Evolutionary conservation across 2,113 vertebrate genomes (phyloP).

Genomic region (Peucedramus taeniatus): DNA sequence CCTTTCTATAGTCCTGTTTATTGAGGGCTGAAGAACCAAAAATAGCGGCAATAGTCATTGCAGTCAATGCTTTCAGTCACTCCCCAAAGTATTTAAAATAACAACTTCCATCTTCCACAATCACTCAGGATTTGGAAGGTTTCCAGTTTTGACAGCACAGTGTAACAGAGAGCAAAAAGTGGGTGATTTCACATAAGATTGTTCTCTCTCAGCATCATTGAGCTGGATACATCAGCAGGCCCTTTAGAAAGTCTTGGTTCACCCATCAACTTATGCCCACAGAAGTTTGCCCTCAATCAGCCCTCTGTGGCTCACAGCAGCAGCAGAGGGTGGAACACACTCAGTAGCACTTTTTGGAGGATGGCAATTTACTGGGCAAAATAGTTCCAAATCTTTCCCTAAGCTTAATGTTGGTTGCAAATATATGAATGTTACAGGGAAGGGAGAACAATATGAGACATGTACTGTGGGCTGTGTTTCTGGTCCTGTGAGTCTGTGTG

Average conservation of each 20-base stretch:
- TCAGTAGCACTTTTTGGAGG: neutral
- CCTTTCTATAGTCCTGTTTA: constrained; percentile 22
- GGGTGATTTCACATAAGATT: neutral
- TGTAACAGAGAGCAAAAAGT: neutral
- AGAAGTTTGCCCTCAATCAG: neutral
- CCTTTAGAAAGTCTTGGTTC: neutral
- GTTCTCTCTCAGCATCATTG: neutral
- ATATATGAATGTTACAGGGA: neutral
- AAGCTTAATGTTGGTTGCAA: neutral
- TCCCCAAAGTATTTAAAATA: neutral
- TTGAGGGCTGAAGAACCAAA: neutral
- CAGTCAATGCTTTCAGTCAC: neutral
- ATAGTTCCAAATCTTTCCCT: neutral
- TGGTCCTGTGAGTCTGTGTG: neutral
- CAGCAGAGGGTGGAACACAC: neutral
- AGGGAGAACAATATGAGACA: neutral
- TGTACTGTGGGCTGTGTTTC: neutral
- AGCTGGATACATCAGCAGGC: neutral
- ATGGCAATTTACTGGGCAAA: neutral
- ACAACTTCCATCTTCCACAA: neutral
- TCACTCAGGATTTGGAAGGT: neutral
- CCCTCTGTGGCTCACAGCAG: neutral
- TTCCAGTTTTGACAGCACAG: neutral
- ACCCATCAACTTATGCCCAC: neutral
- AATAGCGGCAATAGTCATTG: neutral